phyloP scores from a whole-genome alignment of 2,113 vertebrate species.

The Pedionomus torquatus region DNA sequence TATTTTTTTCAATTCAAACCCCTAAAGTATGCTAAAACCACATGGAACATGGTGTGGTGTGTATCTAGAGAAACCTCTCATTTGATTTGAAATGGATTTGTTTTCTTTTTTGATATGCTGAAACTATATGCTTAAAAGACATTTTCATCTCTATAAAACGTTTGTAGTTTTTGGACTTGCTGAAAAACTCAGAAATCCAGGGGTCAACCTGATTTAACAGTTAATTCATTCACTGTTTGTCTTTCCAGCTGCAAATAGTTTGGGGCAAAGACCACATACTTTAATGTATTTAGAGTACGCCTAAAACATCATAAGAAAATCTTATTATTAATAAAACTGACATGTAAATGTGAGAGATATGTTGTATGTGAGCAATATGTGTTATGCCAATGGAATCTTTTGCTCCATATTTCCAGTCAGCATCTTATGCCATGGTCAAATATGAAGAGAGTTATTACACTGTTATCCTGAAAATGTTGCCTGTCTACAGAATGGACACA shows the following conservation, averaged over 20 bases:
- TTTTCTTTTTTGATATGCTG: neutral
- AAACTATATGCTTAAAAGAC: neutral
- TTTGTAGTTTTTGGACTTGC: slow-evolving; percentile 4
- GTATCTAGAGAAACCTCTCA: neutral
- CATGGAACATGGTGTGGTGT: neutral
- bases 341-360: neutral
- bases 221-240: slow-evolving; percentile 6
- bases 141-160: neutral
- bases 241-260: slow-evolving; percentile 15
- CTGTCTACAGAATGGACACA: neutral
- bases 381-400: neutral
- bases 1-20: neutral
- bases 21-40: neutral
- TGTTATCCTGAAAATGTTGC: neutral
- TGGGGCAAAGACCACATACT: neutral
- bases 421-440: neutral
- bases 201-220: neutral
- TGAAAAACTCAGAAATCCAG: slow-evolving; percentile 8
- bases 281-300: neutral
- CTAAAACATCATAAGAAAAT: neutral
- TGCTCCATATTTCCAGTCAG: neutral
- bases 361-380: neutral
- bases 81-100: neutral
- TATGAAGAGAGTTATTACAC: neutral
- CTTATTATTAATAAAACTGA: slow-evolving; percentile 12